phyloP scores from a whole-genome alignment of 2,113 vertebrate genomes.

The Zosterops lateralis region DNA sequence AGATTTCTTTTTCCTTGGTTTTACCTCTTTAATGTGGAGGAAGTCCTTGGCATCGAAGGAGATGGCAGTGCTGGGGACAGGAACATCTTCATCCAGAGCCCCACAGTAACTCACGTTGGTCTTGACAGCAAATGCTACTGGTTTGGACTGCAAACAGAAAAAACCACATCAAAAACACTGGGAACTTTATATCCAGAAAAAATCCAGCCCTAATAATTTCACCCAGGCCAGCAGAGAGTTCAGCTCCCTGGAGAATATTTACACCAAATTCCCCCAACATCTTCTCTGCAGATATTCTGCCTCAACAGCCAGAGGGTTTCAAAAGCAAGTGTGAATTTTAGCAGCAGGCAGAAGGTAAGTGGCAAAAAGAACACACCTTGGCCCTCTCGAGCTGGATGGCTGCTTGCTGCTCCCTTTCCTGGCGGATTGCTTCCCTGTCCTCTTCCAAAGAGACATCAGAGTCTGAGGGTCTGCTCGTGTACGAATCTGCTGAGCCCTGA shows the following conservation, averaged over 20 bases:
- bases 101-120: slow-evolving; percentile 97
- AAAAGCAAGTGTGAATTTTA: accelerated
- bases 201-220: neutral
- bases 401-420: slow-evolving; percentile 94
- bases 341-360: neutral
- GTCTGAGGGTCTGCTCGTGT: slow-evolving; percentile 98
- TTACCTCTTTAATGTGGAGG: slow-evolving; percentile 98
- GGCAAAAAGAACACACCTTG: slow-evolving; percentile 76
- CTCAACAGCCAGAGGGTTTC: neutral
- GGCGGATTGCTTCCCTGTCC: slow-evolving; percentile 91
- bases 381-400: slow-evolving; percentile 93
- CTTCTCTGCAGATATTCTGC: neutral
- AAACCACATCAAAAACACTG: neutral
- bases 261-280: neutral
- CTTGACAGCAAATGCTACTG: slow-evolving; percentile 94
- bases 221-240: neutral
- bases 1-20: neutral
- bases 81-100: slow-evolving; percentile 93
- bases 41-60: slow-evolving; percentile 98
- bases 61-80: slow-evolving; percentile 92
- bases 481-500: slow-evolving; percentile 97
- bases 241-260: neutral
- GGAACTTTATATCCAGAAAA: neutral
- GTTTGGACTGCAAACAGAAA: slow-evolving; percentile 82
- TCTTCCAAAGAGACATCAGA: slow-evolving; percentile 98